Evolutionary conservation across 2,888 invertebrate species (phyloP).

Genomic region (Labia minor): DNA sequence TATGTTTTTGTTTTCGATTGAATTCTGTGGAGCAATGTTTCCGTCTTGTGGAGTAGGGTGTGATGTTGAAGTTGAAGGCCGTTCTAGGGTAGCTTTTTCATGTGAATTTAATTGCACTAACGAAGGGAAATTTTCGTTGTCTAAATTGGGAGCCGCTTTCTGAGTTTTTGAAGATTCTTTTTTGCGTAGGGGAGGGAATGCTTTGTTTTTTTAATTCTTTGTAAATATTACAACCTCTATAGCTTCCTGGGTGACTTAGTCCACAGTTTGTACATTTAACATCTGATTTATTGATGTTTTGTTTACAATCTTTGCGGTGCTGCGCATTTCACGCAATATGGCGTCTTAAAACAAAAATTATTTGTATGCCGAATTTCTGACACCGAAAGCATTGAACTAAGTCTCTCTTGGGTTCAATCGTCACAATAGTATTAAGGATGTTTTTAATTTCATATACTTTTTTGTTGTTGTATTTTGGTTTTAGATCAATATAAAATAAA

Average conservation of each 20-base stretch:
- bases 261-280: conserved; percentile 27
- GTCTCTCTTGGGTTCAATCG: conserved; percentile 23
- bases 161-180: not conserved
- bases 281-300: not conserved
- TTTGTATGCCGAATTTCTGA: conserved; percentile 27
- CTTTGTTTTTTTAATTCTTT: conserved; percentile 21
- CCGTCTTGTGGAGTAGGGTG: not conserved
- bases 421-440: conserved; percentile 22
- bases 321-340: not conserved
- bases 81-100: not conserved
- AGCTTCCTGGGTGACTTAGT: conserved; percentile 26
- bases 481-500: too few species aligned
- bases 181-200: not conserved
- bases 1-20: too few species aligned
- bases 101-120: not conserved
- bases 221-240: too few species aligned
- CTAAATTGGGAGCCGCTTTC: not conserved
- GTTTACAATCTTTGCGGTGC: not conserved
- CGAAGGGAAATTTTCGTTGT: too few species aligned
- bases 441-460: too few species aligned
- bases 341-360: conserved; percentile 24
- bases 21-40: not conserved
- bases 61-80: conserved; percentile 8
- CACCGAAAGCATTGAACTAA: conserved; percentile 27
- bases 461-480: too few species aligned